Percentiles rank a stretch among this genome's conserved stretches.
Evolutionary conservation across 1,140 invertebrate species (phyloP).

Genomic region (Papilio xuthus): DNA sequence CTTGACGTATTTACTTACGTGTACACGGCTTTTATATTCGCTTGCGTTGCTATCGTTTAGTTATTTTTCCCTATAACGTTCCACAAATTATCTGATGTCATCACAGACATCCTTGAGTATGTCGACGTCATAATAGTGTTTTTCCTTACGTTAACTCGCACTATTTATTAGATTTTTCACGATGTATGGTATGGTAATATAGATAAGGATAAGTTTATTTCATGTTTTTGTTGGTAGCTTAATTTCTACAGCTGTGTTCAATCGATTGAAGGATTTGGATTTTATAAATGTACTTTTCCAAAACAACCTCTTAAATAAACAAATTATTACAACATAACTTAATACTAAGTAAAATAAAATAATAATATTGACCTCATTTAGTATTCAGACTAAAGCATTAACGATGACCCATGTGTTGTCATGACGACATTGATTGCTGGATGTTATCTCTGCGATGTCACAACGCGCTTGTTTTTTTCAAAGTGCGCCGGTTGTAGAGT

Average conservation of each 20-base stretch:
- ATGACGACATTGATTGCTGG: constrained; percentile 8
- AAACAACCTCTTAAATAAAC: background rate
- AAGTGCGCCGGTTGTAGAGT: constrained; percentile 6
- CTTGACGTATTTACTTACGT: constrained; percentile 33
- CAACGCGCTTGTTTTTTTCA: background rate
- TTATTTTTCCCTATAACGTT: constrained; percentile 32
- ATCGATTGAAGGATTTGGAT: background rate
- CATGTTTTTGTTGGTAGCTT: background rate
- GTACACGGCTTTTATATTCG: background rate
- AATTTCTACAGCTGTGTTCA: background rate
- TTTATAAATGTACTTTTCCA: background rate
- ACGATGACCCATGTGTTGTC: background rate
- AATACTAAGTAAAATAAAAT: background rate
- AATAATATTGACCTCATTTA: background rate
- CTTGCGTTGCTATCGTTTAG: background rate
- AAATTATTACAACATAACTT: background rate
- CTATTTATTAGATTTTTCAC: background rate
- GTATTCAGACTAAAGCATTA: background rate
- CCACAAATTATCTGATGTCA: constrained; percentile 9
- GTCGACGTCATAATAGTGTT: background rate
- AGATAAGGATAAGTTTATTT: background rate
- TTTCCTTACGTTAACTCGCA: background rate
- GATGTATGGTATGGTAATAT: background rate
- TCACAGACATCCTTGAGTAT: background rate
- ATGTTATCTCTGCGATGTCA: background rate